These are phyloP conservation scores for Lithobates sylvaticus DNA, from an alignment of 2,797 vertebrate genomes.

Conservation along the genomic window DNA sequence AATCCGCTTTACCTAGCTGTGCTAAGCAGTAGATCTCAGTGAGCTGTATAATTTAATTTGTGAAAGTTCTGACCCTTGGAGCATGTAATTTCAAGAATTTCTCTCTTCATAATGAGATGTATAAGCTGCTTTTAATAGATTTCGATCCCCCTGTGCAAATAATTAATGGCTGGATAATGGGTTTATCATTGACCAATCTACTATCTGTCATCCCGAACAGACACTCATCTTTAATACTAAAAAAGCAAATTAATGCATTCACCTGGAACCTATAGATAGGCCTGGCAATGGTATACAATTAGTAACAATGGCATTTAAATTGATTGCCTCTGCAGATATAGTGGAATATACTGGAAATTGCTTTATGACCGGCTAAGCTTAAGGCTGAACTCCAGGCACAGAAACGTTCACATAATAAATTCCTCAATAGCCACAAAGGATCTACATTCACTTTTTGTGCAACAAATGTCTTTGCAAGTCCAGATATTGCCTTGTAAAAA, in stretches of 20 bases:
- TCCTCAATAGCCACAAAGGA: too few relatives aligned
- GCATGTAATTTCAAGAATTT: background rate
- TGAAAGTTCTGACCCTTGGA: background rate
- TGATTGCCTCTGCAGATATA: too few relatives aligned
- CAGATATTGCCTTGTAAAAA: too few relatives aligned
- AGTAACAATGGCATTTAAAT: background rate
- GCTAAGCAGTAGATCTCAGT: background rate
- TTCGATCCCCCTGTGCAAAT: slow-evolving; percentile 29
- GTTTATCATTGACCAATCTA: slow-evolving; percentile 28
- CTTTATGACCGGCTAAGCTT: too few relatives aligned
- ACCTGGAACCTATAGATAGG: slow-evolving; percentile 6
- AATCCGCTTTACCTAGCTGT: background rate
- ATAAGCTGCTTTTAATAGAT: slow-evolving; percentile 40
- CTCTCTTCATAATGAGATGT: background rate
- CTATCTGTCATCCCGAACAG: background rate
- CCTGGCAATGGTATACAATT: background rate
- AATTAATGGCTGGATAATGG: slow-evolving; percentile 38
- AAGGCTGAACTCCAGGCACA: too few relatives aligned
- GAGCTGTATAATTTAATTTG: background rate
- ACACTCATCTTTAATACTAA: slow-evolving; percentile 11
- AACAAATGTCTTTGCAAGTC: too few relatives aligned
- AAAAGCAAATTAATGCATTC: background rate
- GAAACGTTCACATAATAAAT: too few relatives aligned
- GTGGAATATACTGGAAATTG: too few relatives aligned
- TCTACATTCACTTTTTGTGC: too few relatives aligned